Percentiles rank a stretch among this genome's conserved stretches.
These are phyloP conservation scores for Toxostoma redivivum DNA, from an alignment of 2,113 vertebrate genomes.

Conservation along the genomic window DNA sequence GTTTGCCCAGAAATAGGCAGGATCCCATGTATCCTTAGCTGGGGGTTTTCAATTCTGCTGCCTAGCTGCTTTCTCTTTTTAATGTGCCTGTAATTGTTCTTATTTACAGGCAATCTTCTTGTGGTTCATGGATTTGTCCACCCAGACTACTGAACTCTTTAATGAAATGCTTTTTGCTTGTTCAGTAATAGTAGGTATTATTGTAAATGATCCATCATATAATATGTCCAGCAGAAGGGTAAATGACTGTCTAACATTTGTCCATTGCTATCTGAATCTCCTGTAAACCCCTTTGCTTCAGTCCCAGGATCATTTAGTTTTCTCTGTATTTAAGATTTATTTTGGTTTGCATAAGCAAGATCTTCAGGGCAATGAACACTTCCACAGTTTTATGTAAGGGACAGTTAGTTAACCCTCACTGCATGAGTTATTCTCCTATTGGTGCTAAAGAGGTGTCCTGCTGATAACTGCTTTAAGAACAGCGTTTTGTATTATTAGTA, in stretches of 20 bases:
- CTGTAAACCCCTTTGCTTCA: background rate
- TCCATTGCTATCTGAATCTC: background rate
- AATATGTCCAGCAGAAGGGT: background rate
- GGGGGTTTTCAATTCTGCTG: background rate
- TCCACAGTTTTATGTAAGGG: background rate
- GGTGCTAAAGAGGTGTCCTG: constrained; percentile 30
- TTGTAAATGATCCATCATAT: background rate
- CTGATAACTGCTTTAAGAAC: constrained; percentile 39
- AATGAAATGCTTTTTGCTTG: constrained; percentile 8
- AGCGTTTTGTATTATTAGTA: constrained; percentile 23
- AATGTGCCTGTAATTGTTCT: constrained; percentile 6
- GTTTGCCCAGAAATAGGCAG: background rate
- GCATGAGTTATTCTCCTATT: constrained; percentile 30
- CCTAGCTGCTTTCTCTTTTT: background rate
- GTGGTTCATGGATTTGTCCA: background rate
- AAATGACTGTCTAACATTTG: background rate
- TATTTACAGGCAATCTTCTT: constrained; percentile 18
- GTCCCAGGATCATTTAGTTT: constrained; percentile 36
- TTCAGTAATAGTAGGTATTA: constrained; percentile 10
- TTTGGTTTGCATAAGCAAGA: constrained; percentile 27
- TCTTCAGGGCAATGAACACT: constrained; percentile 1
- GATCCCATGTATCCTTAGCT: background rate
- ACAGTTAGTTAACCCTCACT: constrained; percentile 44
- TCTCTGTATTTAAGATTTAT: constrained; percentile 20
- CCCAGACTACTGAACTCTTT: background rate